These are phyloP conservation scores for Cebus imitator DNA, from an alignment of 2,113 vertebrate genomes.

Conservation along the genomic window DNA sequence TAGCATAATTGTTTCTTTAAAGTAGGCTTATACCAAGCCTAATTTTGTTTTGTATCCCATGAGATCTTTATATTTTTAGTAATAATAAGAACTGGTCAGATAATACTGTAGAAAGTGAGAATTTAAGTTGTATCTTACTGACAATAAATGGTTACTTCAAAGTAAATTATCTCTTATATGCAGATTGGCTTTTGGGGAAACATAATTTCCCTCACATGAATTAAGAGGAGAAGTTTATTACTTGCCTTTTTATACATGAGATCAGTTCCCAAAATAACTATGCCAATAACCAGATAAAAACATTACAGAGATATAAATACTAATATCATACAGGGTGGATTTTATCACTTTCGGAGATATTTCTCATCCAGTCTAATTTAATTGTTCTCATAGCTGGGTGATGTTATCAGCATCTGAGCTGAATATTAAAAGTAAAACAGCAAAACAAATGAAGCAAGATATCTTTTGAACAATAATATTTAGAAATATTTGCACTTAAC, in stretches of 20 bases:
- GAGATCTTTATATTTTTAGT: constrained; percentile 19
- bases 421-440: background rate
- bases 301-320: background rate
- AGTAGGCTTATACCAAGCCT: background rate
- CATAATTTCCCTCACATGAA: constrained; percentile 28
- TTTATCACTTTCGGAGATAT: constrained; percentile 11
- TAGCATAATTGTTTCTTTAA: background rate
- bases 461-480: constrained; percentile 8
- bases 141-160: background rate
- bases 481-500: background rate
- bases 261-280: background rate
- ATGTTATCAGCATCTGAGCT: background rate
- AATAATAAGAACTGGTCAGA: background rate
- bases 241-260: background rate
- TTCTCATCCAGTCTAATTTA: background rate
- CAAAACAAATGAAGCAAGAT: background rate
- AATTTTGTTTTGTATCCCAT: background rate
- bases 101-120: background rate
- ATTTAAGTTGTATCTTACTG: background rate
- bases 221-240: constrained; percentile 40
- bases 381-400: background rate
- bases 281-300: constrained; percentile 27
- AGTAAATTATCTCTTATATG: background rate
- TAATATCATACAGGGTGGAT: background rate
- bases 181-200: constrained; percentile 21